phyloP scores from a whole-genome alignment of 2,797 vertebrate genomes.

The Masticophis lateralis region DNA sequence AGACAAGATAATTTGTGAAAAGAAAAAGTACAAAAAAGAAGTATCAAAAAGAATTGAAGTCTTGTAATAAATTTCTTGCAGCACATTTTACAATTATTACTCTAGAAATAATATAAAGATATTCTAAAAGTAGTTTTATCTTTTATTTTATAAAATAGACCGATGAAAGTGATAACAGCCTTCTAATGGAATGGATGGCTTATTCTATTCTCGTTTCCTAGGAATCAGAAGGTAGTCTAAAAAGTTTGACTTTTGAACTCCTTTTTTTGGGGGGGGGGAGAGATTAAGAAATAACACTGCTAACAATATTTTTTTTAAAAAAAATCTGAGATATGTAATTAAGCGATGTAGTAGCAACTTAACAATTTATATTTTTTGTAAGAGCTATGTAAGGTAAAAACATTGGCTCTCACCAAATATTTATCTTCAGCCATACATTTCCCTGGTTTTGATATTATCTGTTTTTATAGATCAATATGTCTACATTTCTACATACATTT shows the following conservation, averaged over 20 bases:
- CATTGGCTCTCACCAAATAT: background rate
- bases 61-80: background rate
- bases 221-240: constrained; percentile 45
- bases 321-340: background rate
- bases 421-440: background rate
- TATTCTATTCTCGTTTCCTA: constrained; percentile 38
- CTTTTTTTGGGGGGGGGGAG: constrained; percentile 26
- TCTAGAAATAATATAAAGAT: background rate
- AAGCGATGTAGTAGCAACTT: background rate
- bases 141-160: background rate
- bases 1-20: background rate
- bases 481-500: background rate
- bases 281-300: constrained; percentile 7
- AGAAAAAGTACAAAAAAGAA: background rate
- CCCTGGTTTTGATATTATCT: background rate
- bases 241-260: constrained; percentile 61
- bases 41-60: background rate
- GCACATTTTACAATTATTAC: background rate
- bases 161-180: background rate
- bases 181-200: constrained; percentile 27
- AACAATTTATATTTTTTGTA: background rate
- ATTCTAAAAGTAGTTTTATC: background rate
- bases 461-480: background rate
- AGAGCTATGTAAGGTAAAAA: constrained; percentile 14
- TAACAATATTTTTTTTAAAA: background rate